Evolutionary conservation across 2,797 vertebrate species (phyloP).

Genomic region (Telmatherina bonti): DNA sequence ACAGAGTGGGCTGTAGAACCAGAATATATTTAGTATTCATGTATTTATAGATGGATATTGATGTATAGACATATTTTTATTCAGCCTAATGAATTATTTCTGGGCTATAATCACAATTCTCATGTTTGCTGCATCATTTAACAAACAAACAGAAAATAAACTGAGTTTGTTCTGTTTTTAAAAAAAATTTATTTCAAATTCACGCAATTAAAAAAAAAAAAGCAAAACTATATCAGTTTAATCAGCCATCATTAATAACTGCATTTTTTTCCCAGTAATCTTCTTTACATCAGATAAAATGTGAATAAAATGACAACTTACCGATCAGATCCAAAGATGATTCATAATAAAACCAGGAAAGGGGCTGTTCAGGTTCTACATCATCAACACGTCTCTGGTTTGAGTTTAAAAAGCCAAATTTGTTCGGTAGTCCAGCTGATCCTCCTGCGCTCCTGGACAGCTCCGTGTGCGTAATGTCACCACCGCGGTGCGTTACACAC

Average conservation of each 20-base stretch:
- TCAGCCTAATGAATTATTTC: too few relatives aligned
- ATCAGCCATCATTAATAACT: too few relatives aligned
- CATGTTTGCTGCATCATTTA: too few relatives aligned
- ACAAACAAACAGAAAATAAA: too few relatives aligned
- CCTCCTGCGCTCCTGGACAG: neutral
- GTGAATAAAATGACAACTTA: constrained; percentile 34
- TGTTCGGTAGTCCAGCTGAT: constrained; percentile 2
- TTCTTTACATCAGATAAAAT: neutral
- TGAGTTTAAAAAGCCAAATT: neutral
- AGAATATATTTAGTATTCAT: too few relatives aligned
- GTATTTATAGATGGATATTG: too few relatives aligned
- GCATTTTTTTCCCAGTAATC: too few relatives aligned
- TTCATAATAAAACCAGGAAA: constrained; percentile 2
- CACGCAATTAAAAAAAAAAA: neutral
- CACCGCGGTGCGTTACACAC: constrained; percentile 23
- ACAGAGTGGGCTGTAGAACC: too few relatives aligned
- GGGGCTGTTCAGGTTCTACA: neutral
- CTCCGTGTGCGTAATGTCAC: constrained; percentile 47
- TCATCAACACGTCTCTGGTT: neutral
- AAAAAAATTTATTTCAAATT: neutral
- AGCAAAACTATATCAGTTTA: neutral
- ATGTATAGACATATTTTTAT: too few relatives aligned
- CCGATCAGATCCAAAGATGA: constrained; percentile 29
- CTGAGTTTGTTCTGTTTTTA: too few relatives aligned
- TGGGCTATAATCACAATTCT: too few relatives aligned